These are phyloP conservation scores for Drosophila orosa DNA, from an alignment of 1,140 invertebrate genomes.

Conservation along the genomic window DNA sequence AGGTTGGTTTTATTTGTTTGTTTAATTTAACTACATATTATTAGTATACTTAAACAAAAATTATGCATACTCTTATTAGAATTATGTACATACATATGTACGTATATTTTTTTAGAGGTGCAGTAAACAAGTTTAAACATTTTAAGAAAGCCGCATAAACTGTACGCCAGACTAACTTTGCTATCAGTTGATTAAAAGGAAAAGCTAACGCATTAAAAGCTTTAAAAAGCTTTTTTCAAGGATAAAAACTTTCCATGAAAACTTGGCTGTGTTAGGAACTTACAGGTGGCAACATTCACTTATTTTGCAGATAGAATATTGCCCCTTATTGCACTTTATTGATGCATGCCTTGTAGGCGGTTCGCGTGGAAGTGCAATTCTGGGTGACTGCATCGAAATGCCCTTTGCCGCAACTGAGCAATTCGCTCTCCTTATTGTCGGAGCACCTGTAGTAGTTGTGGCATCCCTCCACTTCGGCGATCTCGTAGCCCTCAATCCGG, in stretches of 20 bases:
- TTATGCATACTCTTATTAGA: neutral
- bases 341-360: conserved; percentile 6
- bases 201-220: neutral
- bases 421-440: neutral
- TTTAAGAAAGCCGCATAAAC: too few species aligned
- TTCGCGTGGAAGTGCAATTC: neutral
- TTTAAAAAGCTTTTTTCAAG: neutral
- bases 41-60: neutral
- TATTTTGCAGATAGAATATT: neutral
- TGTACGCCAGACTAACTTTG: too few species aligned
- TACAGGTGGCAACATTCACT: neutral
- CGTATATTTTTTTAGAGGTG: too few species aligned
- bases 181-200: neutral
- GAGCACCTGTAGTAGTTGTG: conserved; percentile 7
- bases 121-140: too few species aligned
- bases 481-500: conserved; percentile 4
- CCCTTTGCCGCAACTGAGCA: conserved; percentile 1
- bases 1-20: neutral
- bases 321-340: neutral
- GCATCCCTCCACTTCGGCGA: conserved; percentile 2
- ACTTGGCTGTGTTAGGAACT: neutral
- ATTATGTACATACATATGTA: too few species aligned
- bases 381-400: neutral
- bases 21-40: neutral
- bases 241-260: neutral